Conservation (phyloP, 2,113 vertebrate species). For the Peromyscus californicus region DNA sequence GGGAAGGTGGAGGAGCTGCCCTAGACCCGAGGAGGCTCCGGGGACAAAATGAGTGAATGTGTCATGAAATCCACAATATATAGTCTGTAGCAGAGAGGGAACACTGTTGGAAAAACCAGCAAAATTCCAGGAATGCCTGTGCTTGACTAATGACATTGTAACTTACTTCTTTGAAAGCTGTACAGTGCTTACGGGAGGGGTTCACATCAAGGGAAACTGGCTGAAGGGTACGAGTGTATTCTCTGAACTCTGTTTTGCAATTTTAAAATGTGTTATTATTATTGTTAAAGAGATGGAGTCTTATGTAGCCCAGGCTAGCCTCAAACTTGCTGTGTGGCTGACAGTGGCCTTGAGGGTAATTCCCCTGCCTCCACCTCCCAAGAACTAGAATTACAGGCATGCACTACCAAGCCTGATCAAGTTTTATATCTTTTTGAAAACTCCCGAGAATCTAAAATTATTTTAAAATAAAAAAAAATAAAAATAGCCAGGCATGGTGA, state of each 20-base stretch:
- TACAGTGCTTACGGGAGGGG: not conserved
- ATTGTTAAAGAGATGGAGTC: not conserved
- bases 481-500: not conserved
- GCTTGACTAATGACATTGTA: not conserved
- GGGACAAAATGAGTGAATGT: rapidly evolving
- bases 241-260: not conserved
- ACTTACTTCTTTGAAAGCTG: not conserved
- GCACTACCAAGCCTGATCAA: not conserved
- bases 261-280: not conserved
- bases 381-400: not conserved
- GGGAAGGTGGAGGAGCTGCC: not conserved
- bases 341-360: not conserved
- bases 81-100: not conserved
- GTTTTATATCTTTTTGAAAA: not conserved
- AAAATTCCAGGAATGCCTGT: not conserved
- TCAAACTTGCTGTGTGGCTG: not conserved
- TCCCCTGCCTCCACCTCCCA: not conserved
- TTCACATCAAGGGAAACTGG: not conserved
- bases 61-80: rapidly evolving
- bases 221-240: not conserved
- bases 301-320: not conserved
- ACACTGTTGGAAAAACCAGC: not conserved
- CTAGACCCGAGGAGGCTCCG: rapidly evolving
- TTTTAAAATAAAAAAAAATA: not conserved
- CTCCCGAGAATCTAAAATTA: not conserved